A percentile compares a stretch with the other conserved stretches of the same genome.
Evolutionary conservation across 2,113 vertebrate species (phyloP).

Genomic region (Limnothrissa miodon): DNA sequence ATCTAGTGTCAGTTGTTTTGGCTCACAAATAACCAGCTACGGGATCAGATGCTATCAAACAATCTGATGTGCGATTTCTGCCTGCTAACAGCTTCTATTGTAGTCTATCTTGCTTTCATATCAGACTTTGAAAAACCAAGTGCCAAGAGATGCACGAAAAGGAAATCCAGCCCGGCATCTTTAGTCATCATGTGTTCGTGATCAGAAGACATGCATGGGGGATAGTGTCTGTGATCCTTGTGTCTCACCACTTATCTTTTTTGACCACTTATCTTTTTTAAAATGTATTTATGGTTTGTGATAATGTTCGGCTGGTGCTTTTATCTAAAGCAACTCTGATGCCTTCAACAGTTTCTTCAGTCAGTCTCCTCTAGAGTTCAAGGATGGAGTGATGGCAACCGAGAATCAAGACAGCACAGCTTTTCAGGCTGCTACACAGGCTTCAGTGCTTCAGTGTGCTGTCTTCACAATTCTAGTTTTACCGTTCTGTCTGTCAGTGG

Average conservation of each 20-base stretch:
- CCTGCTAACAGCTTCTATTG: not conserved
- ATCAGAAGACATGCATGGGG: not conserved
- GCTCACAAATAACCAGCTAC: not conserved
- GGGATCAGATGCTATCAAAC: not conserved
- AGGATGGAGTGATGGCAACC: no score
- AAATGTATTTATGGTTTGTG: no score
- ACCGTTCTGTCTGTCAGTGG: not conserved
- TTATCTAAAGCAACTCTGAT: no score
- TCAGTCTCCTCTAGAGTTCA: no score
- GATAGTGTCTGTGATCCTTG: not conserved
- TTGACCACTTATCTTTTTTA: no score
- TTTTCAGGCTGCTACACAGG: no score
- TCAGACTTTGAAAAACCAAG: not conserved
- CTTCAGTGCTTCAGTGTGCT: no score
- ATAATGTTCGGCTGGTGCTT: no score
- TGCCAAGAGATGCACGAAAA: not conserved
- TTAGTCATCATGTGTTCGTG: not conserved
- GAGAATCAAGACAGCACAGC: no score
- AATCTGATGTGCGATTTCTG: not conserved
- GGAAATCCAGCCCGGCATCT: not conserved
- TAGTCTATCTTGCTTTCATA: not conserved
- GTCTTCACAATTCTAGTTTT: not conserved
- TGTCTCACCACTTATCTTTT: not conserved
- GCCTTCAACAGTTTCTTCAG: no score
- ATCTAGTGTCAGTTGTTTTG: constrained; percentile 54